Conservation (phyloP, 1,140 invertebrate species). For the Monomorium pharaonis region DNA sequence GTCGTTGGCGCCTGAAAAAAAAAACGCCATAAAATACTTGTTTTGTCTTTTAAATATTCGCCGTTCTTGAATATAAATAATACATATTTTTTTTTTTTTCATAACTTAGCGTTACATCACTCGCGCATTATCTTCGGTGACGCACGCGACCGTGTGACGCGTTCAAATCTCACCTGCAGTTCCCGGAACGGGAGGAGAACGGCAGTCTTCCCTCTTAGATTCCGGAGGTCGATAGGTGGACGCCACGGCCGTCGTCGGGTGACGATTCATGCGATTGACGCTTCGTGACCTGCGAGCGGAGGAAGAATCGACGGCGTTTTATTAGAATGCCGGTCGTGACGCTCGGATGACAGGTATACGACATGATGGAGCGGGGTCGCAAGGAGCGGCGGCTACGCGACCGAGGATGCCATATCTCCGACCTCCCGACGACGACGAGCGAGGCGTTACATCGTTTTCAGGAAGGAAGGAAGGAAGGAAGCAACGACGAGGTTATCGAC, state of each 20-base stretch:
- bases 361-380: background rate
- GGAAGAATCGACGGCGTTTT: background rate
- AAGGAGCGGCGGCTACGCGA: background rate
- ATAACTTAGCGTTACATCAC: no score
- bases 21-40: no score
- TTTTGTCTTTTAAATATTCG: background rate
- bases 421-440: background rate
- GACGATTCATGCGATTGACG: slow-evolving; percentile 12
- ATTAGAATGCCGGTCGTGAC: background rate
- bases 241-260: background rate
- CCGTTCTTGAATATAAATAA: no score
- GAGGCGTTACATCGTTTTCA: background rate
- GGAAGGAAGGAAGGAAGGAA: no score
- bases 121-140: background rate
- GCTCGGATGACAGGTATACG: background rate
- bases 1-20: background rate
- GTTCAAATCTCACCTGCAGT: background rate
- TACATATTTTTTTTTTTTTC: background rate
- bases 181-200: background rate
- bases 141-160: background rate
- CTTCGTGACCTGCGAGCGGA: slow-evolving; percentile 36
- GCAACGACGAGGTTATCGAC: background rate
- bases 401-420: background rate
- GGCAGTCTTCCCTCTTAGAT: background rate
- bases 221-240: background rate